Percentiles rank a stretch among this genome's conserved stretches.
These are phyloP conservation scores for Tautogolabrus adspersus DNA, from an alignment of 2,113 vertebrate genomes.

Conservation along the genomic window DNA sequence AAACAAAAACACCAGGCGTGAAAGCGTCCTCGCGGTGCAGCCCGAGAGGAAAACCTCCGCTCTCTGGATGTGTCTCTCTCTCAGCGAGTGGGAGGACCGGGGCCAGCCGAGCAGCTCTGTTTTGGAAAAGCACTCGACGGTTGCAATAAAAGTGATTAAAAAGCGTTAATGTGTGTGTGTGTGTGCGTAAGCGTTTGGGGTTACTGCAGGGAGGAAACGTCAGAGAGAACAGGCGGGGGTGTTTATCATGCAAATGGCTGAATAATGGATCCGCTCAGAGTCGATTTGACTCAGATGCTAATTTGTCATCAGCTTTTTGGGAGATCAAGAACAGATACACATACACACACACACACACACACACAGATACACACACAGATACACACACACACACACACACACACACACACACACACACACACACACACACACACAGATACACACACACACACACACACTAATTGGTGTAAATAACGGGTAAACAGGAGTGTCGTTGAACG, in stretches of 20 bases:
- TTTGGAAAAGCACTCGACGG: slow-evolving; percentile 2
- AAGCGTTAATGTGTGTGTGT: too few relatives aligned
- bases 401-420: not conserved
- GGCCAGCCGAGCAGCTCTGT: not conserved
- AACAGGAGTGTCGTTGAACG: slow-evolving; percentile 27
- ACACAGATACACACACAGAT: too few relatives aligned
- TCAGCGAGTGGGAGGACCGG: not conserved
- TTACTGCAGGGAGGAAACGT: not conserved
- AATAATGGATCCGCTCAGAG: slow-evolving; percentile 49
- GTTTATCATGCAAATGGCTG: slow-evolving; percentile 56
- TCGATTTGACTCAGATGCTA: slow-evolving; percentile 38
- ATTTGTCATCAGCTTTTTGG: slow-evolving; percentile 57
- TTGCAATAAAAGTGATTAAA: slow-evolving; percentile 9
- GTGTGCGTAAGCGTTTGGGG: not conserved
- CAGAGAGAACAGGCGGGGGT: slow-evolving; percentile 19
- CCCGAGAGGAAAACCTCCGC: not conserved
- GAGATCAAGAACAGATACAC: slow-evolving; percentile 25
- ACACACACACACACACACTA: slow-evolving; percentile 3
- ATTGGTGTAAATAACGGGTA: slow-evolving; percentile 43
- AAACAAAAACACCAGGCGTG: not conserved
- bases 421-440: slow-evolving; percentile 13
- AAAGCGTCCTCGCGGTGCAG: too few relatives aligned
- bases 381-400: not conserved
- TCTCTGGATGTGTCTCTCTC: too few relatives aligned
- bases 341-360: not conserved